Base-by-base conservation (phyloP, 2,888 invertebrate genomes). In the Thumatha senex region DNA sequence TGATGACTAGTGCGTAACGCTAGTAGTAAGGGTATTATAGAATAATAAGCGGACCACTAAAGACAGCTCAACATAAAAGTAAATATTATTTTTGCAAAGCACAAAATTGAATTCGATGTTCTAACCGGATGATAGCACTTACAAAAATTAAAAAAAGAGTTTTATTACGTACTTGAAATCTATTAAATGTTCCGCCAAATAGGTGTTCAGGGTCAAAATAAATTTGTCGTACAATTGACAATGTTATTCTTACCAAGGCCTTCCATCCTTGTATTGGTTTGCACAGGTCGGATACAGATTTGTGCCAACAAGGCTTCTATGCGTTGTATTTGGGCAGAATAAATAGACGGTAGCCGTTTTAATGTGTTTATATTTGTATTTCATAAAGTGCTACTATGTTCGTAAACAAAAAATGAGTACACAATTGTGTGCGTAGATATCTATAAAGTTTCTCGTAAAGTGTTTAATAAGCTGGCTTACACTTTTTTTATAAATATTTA, bases 261-360 rank as follows among this genome's bases (percentile, higher is more conserved):
- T 48, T 65, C 54, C 55, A 70, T 68, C 76, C 78, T 79, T 78
- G 80, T 67, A 40, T 66, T 45, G 42, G 69, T 78, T 76, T 72
- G 54, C 46, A 58, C 59, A 69, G 69, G 51, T 62, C 54, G 50
- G 33, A 57, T 57, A 49, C 59, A 63, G 56, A 62, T 61, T 58
- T 52, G 55, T 61, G 45, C 48, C 46, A 45, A 53, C 72, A 72
- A 74, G 70, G 70, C 48, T 56, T 48, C 30, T 40, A 30, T 49
- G 34, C 9, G 7, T 51, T 56, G 48, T 61, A 54, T 69, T 70
- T 66, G 58, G 59, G 38, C 52, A 57, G 51, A 55, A 57, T 55
- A 56, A 66, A 67, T 42, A 61, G 40, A 44, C 38, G 40, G 33
- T 40, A 40, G 48, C 41, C 24, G 24, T 48, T 54, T 63, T 46